Evolutionary conservation across 2,888 invertebrate species (phyloP), one percentile per base, ranked within the genome.

Genomic region (Bembecia ichneumoniformis): DNA sequence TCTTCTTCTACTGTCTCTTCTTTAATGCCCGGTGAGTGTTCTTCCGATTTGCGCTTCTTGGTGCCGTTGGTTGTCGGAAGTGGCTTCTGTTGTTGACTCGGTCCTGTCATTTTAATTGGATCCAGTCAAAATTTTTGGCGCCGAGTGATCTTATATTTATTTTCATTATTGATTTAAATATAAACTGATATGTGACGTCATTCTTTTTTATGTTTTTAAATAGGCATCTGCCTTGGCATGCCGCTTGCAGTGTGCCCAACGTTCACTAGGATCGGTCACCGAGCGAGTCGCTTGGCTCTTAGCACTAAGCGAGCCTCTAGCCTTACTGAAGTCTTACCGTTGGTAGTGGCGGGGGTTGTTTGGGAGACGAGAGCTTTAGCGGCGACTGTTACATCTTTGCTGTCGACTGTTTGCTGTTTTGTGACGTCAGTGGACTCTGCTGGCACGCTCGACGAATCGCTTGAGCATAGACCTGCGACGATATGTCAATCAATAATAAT

Each of bases 361-460:
- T 40, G 40, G 1, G 79, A 78, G 2, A 86, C 72, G 0, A 83
- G 61, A 0, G 82, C 82, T 34, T 83, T 82, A 55, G 77, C 80
- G 28, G 83, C 84, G 1, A 77, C 79, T 7, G 82, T 71, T 67
- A 72, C 81, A 72, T 82, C 79, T 49, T 78, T 74, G 36, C 54
- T 59, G 50, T 50, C 53, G 3, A 55, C 46, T 40, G 74, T 77
- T 0, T 65, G 52, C 28, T 28, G 28, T 49, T 62, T 66, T 5
- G 13, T 44, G 34, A 34, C 46, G 11, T 44, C 20, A 48, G 64
- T 55, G 45, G 68, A 68, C n/a, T 71, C 64, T 0, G 68, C 44
- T 88, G 92, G 55, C 90, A 90, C 51, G 89, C 91, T 71, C 89
- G 92, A 61, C 89, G 77, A 53, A 91, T 92, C 81, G 90, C 93